Evolutionary conservation across 2,888 invertebrate species (phyloP), one percentile per base, ranked within the genome.

Genomic region (Hypsopygia costalis): DNA sequence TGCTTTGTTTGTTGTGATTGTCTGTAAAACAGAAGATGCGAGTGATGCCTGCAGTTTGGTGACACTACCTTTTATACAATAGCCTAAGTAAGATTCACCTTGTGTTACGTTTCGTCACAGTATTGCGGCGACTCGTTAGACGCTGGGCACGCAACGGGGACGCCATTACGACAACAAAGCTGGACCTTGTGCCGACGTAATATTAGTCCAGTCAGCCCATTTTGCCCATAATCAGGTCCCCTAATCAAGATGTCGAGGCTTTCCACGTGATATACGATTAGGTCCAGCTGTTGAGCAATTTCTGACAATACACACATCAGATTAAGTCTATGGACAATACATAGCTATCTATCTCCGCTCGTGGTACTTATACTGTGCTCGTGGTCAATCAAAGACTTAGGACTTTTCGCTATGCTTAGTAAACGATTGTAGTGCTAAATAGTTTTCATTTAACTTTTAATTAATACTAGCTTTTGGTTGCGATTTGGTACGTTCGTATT

Each of bases 1-100:
- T 80, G 66, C 36, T 58, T 46, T 44, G 47, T 51, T 55, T 52
- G 58, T 62, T 60, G 60, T 56, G 55, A 58, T 58, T 75, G 66
- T 66, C 64, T 66, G 61, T 59, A 55, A 72, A 54, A 69, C 67
- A 69, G 73, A 78, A 64, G 73, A 77, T 72, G 66, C 69, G 57
- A 77, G 73, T 81, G 81, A 77, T 83, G 75, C 67, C 49, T 52
- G 55, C 49, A 41, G 61, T 69, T 71, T 57, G 66, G 61, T 58
- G 73, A 73, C 81, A 77, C 67, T 79, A 78, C 75, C 81, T 87
- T 88, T 78, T 88, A 88, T 88, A 88, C 80, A 52, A 62, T 52
- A 63, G 56, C 56, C 52, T 54, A 44, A 30, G 65, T 63, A 70
- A 78, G 86, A 88, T 83, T 87, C 85, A 87, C 88, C 86, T 88